Evolutionary conservation across 2,797 vertebrate genomes (phyloP).

Genomic region (Coracias cyanogaster): DNA sequence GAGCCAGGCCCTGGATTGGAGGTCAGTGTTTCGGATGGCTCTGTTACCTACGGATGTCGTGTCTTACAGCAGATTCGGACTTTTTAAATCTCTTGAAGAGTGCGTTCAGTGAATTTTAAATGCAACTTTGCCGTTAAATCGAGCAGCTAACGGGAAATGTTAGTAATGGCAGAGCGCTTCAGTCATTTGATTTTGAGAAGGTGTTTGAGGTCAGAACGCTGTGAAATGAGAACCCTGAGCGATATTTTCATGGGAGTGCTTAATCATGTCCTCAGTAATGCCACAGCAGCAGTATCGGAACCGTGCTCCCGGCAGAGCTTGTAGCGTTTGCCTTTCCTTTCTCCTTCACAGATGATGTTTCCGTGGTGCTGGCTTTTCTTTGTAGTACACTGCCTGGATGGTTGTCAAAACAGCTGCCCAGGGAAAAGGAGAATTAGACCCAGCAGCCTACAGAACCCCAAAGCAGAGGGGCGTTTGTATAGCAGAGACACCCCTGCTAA

Average conservation of each 20-base stretch:
- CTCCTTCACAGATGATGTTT: not conserved
- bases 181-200: not conserved
- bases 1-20: not conserved
- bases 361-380: not conserved
- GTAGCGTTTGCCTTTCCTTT: not conserved
- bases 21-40: not conserved
- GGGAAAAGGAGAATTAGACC: not conserved
- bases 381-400: not conserved
- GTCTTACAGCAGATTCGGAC: fast-evolving
- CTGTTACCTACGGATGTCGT: fast-evolving
- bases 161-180: not conserved
- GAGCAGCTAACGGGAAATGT: not conserved
- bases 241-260: not conserved
- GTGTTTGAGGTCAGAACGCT: not conserved
- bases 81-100: not conserved
- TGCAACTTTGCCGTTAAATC: not conserved
- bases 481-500: not conserved
- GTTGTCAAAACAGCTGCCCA: not conserved
- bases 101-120: not conserved
- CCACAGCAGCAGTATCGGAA: not conserved
- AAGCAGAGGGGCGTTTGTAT: not conserved
- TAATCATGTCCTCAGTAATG: not conserved
- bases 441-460: not conserved
- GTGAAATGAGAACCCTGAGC: not conserved
- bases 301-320: not conserved